Base-by-base conservation (phyloP, 2,888 invertebrate species). In the Drosophila anomelani region DNA sequence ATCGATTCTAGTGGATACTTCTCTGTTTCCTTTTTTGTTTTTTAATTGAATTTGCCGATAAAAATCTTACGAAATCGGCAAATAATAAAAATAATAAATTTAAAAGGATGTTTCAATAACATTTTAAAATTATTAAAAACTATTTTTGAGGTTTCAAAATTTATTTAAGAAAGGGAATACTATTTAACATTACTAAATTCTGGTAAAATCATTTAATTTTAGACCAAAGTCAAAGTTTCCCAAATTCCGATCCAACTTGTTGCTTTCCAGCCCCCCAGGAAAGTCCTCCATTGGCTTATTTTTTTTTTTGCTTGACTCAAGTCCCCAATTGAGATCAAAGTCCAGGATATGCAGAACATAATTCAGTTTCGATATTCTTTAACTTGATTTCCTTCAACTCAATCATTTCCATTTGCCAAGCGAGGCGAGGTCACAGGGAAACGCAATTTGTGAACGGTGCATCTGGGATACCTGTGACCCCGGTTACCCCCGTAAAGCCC, bases 361-460 rank as follows among this genome's bases (percentile, higher is more conserved):
- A 64, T 49, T 63, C 64, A 20, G 64, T 63, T 64, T 64, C 43
- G 20, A 49, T 49, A 64, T 63, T 49, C 64, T 41, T 43, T 64
- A 63, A 64, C 64, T 64, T 39, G 64, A 64, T 66, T 66, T 43
- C 26, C 34, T 20, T 4, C 29, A 56, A 49, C 46, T 41, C 56
- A 66, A 66, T 63, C 66, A 51, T 66, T 43, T 63, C 55, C 70
- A 70, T 69, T 70, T 58, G 38, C 51, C 60, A 23, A 23, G 41
- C 15, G 41, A 43, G 61, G 15, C 60, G 57, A 62, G 64, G 47
- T 63, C 64, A 10, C 41, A 41, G 20, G 64, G 29, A 66, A 66
- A 66, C 64, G 64, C 64, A 66, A 66, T 66, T 66, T 66, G 49
- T 7, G 51, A 29, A 66, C 66, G 32, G n/a, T 64, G 49, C 64